These are phyloP conservation scores for Entomobrya multifasciata DNA, from an alignment of 2,888 invertebrate genomes.

Conservation along the genomic window DNA sequence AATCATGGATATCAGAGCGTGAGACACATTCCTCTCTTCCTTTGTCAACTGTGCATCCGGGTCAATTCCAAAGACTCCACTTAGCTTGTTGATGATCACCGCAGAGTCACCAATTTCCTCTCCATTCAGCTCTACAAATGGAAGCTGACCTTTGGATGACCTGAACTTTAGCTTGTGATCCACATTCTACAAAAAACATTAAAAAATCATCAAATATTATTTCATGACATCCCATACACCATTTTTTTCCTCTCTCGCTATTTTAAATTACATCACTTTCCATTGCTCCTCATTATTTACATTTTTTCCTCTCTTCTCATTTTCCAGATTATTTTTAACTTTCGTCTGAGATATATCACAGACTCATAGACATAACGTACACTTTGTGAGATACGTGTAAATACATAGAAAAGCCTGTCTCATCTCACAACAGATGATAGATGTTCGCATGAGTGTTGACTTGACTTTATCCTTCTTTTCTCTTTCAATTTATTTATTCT, in stretches of 20 bases:
- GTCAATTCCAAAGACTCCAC: constrained; percentile 91
- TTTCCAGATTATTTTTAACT: constrained; percentile 45
- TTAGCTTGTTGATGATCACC: constrained; percentile 93
- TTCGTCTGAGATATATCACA: constrained; percentile 16
- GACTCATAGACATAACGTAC: neutral
- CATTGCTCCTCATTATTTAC: constrained; percentile 40
- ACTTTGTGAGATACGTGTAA: neutral
- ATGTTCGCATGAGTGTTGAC: constrained; percentile 40
- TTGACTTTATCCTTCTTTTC: constrained; percentile 31
- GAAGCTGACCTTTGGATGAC: constrained; percentile 96
- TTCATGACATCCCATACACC: constrained; percentile 20
- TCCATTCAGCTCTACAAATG: constrained; percentile 96
- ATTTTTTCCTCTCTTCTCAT: neutral
- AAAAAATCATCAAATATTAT: constrained; percentile 1
- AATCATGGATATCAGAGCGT: constrained; percentile 96
- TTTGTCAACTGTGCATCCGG: constrained; percentile 90
- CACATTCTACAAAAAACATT: constrained; percentile 86
- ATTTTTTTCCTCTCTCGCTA: neutral
- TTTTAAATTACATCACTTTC: constrained; percentile 8
- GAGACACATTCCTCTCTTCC: constrained; percentile 93
- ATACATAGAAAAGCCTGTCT: constrained; percentile 17
- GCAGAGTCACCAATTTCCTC: constrained; percentile 96
- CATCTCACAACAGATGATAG: constrained; percentile 44
- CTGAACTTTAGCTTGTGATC: constrained; percentile 96
- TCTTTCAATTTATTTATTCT: constrained; percentile 64